Base-by-base conservation (phyloP, 2,888 invertebrate genomes). In the Griposia aprilina region DNA sequence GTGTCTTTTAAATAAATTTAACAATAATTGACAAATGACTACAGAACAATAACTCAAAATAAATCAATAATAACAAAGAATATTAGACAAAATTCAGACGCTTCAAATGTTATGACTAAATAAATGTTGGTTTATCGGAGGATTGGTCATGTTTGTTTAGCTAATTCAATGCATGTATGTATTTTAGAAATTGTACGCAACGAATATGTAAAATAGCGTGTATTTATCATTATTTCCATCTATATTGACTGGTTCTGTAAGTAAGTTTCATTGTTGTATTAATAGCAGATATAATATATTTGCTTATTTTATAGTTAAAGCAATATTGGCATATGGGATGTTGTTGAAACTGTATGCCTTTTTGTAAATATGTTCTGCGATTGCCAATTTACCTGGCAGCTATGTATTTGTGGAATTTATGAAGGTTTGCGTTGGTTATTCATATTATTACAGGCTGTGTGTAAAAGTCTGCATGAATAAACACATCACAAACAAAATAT, bases 91-190 rank as follows among this genome's bases (percentile, higher is more conserved):
- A 6, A 36, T 57, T n/a, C 41, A 65, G 50, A 50, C 7, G 48
- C 80, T 23, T 23, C 20, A 71, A 71, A 70, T n/a, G 45, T 63
- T 45, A 65, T 23, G 23, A 81, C 36, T 52, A 52, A 76, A 59
- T 76, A 69, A 59, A 66, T 66, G 48, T 76, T 76, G 45, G 69
- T 69, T 26, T 59, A 82, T 76, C 17, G 52, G 15, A 65, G 52
- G 20, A 55, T 65, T 63, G 52, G 82, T 50, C 66, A 45, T 62
- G 62, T 76, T 80, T 55, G 41, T 50, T 50, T 6, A 50, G 7
- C 41, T 63, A 68, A 50, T 75, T 45, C 10, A 50, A 50, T 75
- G 76, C 82, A 81, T 50, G 50, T n/a, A 30, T 66, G 36, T 63
- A 63, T 73, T 81, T 66, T 66, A 68, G 76, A 67, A 57, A 48